Evolutionary conservation across 1,140 invertebrate species (phyloP), one percentile per base, ranked within the genome.

Genomic region (Adoxophyes honmai): DNA sequence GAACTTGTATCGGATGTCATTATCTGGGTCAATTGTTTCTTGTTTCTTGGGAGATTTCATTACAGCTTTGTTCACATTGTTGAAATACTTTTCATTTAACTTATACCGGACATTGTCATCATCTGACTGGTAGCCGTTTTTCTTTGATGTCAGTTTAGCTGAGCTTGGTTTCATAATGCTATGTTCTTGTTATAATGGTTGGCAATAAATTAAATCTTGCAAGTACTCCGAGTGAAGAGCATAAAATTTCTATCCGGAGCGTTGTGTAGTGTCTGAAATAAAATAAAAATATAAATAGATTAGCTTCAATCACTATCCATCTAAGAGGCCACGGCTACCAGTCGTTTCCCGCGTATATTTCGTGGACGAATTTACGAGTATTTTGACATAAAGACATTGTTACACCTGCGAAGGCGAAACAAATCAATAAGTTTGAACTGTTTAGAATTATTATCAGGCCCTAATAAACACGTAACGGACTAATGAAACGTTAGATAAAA

Each of bases 31-130:
- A 44, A 65, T 7, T 36, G 64, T 65, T 39, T 42, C 52, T 65
- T 83, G 62, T 53, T 7, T 11, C 37, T 70, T 73, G 61, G 75
- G 59, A 39, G 67, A 15, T 15, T 55, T 51, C 37, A 39, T 72
- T 37, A 68, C 11, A 16, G 64, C 53, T 62, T 75, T 76, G 15
- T 28, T 54, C 55, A 13, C 36, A 55, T 68, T 75, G 39, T 80
- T 80, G 1, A 79, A 70, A 57, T 71, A 75, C 16, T 74, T 54
- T 39, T 68, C 76, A 58, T 86, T 88, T 38, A 88, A 53, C 63
- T 86, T 88, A 52, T 88, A 86, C 52, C 78, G 59, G 8, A 84
- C 59, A 64, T 72, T 81, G 4, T 88, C 86, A 68, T 88, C 86
- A 64, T 88, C 83, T 8, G 74, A 75, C 48, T 80, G 70, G 57